phyloP scores from a whole-genome alignment of 2,113 vertebrate species.

The Rousettus leschenaultii region DNA sequence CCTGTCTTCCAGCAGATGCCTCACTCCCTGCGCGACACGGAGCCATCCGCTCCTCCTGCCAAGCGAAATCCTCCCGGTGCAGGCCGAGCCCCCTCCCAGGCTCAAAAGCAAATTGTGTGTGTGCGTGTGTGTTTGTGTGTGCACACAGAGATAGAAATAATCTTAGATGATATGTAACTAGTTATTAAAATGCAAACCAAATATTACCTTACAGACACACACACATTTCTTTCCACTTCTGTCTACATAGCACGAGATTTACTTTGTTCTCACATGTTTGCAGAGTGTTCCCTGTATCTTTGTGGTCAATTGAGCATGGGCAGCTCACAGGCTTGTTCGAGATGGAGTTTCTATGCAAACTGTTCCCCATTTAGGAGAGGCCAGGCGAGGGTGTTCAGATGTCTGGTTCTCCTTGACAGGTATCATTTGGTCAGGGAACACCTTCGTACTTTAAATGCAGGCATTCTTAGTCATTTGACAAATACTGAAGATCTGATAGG shows the following conservation, averaged over 20 bases:
- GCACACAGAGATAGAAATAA: neutral
- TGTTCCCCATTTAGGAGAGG: too few relatives aligned
- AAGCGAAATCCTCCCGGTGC: neutral
- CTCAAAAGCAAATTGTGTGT: neutral
- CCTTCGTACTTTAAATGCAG: too few relatives aligned
- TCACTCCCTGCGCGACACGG: neutral
- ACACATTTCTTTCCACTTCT: neutral
- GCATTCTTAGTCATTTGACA: neutral
- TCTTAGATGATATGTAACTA: neutral
- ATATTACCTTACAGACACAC: too few relatives aligned
- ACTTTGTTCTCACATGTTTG: too few relatives aligned
- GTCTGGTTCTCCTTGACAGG: too few relatives aligned
- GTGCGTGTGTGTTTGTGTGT: neutral
- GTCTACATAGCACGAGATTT: neutral
- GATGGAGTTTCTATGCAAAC: too few relatives aligned
- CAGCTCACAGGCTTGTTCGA: neutral
- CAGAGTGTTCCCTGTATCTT: rapidly evolving
- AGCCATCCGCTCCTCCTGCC: rapidly evolving
- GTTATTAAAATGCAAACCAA: neutral
- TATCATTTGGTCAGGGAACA: neutral
- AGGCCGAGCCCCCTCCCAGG: too few relatives aligned
- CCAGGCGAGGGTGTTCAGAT: neutral
- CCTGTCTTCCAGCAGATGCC: neutral
- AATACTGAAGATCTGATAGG: rapidly evolving
- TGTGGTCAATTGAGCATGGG: neutral